These are phyloP conservation scores for Eulemur rufifrons DNA, from an alignment of 2,113 vertebrate genomes.

Conservation along the genomic window DNA sequence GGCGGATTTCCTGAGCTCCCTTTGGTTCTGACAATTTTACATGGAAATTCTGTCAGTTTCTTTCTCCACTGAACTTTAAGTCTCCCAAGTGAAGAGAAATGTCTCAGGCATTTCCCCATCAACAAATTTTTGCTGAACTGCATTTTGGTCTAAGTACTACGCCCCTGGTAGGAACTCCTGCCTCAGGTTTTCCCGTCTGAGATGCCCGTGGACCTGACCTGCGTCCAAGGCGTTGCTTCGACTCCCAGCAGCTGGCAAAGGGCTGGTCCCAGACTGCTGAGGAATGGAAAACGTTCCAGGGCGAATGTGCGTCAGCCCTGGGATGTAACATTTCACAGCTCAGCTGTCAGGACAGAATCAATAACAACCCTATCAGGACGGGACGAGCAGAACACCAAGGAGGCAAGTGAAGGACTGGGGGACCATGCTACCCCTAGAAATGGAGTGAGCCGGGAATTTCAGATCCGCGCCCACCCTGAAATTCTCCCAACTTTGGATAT, in stretches of 20 bases:
- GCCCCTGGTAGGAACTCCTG: background rate
- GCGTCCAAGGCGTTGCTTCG: background rate
- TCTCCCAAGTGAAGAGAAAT: background rate
- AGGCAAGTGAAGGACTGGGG: background rate
- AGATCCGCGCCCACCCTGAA: background rate
- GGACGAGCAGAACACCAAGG: background rate
- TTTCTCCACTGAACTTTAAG: background rate
- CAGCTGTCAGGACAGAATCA: background rate
- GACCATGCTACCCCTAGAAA: background rate
- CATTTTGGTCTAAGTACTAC: accelerated
- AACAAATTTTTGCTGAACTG: background rate
- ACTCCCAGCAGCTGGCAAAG: conserved; percentile 30
- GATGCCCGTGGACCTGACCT: background rate
- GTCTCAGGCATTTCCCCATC: background rate
- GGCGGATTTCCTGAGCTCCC: background rate
- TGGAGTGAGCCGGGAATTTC: background rate
- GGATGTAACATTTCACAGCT: background rate
- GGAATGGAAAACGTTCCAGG: conserved; percentile 1
- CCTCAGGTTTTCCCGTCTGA: background rate
- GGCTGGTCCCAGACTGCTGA: background rate
- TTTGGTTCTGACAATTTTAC: background rate
- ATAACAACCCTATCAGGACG: background rate
- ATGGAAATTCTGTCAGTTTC: background rate
- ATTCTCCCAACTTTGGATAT: background rate
- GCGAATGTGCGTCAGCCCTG: background rate